Conservation (phyloP, 2,888 invertebrate genomes). For the Dromius quadrimaculatus region DNA sequence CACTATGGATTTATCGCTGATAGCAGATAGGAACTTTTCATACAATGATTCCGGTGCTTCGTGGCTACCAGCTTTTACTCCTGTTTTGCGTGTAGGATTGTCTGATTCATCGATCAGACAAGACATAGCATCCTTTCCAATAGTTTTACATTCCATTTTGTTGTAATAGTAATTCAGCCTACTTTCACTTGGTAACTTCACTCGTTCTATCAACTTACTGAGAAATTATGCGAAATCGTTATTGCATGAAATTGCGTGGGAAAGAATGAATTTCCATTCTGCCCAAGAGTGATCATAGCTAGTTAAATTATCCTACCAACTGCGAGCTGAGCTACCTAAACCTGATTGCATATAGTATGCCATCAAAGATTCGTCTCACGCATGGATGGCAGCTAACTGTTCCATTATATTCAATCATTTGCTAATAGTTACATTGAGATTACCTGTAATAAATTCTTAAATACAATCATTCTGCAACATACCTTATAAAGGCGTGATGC, state of each 20-base stretch:
- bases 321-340: too few species aligned
- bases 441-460: too few species aligned
- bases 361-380: too few species aligned
- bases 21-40: not conserved
- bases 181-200: conserved; percentile 52
- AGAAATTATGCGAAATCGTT: conserved; percentile 42
- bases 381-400: too few species aligned
- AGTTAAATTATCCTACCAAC: too few species aligned
- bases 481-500: too few species aligned
- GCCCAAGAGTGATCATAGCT: not conserved
- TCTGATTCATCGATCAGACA: conserved; percentile 53
- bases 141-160: conserved; percentile 55
- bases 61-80: conserved; percentile 28
- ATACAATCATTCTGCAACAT: too few species aligned
- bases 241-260: conserved; percentile 36
- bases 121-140: conserved; percentile 52
- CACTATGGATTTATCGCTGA: not conserved
- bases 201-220: conserved; percentile 36
- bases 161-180: conserved; percentile 55
- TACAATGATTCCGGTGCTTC: not conserved
- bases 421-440: too few species aligned
- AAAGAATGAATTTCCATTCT: conserved; percentile 41
- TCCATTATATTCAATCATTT: too few species aligned
- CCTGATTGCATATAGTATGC: too few species aligned
- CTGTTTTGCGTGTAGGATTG: conserved; percentile 45